Percentiles rank a stretch among this genome's conserved stretches.
These are phyloP conservation scores for Daubentonia madagascariensis DNA, from an alignment of 2,113 vertebrate genomes.

Conservation along the genomic window DNA sequence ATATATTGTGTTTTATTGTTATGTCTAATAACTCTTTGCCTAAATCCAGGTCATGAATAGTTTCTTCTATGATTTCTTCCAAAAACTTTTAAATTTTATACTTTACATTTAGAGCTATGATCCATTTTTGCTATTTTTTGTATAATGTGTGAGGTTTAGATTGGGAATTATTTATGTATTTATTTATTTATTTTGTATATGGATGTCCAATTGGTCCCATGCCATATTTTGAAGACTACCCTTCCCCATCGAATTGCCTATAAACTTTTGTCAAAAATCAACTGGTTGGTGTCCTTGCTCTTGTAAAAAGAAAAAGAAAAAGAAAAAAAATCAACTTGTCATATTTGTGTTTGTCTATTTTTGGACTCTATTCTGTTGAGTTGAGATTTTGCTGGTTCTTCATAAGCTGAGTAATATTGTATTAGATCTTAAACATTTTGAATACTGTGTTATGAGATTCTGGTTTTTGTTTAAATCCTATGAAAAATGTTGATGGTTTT, in stretches of 20 bases:
- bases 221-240: not conserved
- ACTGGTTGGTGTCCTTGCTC: no score
- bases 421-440: not conserved
- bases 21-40: not conserved
- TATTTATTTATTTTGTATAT: not conserved
- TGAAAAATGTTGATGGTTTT: not conserved
- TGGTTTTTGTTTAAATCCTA: not conserved
- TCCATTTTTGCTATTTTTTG: not conserved
- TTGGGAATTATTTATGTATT: not conserved
- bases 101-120: not conserved
- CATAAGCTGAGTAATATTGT: not conserved
- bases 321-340: not conserved
- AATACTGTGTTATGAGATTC: not conserved
- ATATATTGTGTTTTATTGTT: not conserved
- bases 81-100: not conserved
- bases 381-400: conserved; percentile 17
- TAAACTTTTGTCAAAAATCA: not conserved
- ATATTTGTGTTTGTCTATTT: not conserved
- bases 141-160: not conserved
- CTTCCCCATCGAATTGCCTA: not conserved
- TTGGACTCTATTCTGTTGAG: not conserved
- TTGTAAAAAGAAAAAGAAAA: no score
- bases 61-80: not conserved
- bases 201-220: not conserved
- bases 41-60: not conserved